Percentiles rank a stretch among this genome's conserved stretches.
Evolutionary conservation across 2,113 vertebrate species (phyloP).

Genomic region (Rhombomys opimus): DNA sequence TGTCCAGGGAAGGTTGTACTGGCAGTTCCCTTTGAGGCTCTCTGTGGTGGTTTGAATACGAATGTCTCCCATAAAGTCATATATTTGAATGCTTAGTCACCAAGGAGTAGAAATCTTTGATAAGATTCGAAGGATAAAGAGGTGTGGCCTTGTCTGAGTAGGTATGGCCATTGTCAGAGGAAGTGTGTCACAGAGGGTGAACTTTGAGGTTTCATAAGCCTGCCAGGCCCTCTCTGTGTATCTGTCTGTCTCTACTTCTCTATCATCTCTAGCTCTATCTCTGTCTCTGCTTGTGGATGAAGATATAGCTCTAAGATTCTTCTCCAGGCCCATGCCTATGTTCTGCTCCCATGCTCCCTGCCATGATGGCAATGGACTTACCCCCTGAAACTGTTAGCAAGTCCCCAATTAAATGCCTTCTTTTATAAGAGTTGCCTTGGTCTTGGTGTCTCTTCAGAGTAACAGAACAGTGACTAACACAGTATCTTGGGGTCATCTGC

Average conservation of each 20-base stretch:
- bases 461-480: neutral
- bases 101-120: neutral
- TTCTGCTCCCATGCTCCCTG: neutral
- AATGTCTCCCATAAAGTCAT: neutral
- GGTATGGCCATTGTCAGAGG: neutral
- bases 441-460: neutral
- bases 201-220: neutral
- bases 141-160: neutral
- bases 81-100: neutral
- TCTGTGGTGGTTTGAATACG: neutral
- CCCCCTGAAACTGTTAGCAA: neutral
- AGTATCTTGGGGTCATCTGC: neutral
- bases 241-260: neutral
- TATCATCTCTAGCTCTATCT: neutral
- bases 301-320: neutral
- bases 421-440: neutral
- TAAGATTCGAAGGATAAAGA: neutral
- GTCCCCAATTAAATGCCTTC: neutral
- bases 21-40: too few species aligned
- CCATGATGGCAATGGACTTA: neutral
- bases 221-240: neutral
- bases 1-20: neutral
- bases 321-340: neutral
- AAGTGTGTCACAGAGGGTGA: neutral
- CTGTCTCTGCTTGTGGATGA: neutral